Conservation (phyloP, 2,888 invertebrate species). For the Ophion obscuratus region DNA sequence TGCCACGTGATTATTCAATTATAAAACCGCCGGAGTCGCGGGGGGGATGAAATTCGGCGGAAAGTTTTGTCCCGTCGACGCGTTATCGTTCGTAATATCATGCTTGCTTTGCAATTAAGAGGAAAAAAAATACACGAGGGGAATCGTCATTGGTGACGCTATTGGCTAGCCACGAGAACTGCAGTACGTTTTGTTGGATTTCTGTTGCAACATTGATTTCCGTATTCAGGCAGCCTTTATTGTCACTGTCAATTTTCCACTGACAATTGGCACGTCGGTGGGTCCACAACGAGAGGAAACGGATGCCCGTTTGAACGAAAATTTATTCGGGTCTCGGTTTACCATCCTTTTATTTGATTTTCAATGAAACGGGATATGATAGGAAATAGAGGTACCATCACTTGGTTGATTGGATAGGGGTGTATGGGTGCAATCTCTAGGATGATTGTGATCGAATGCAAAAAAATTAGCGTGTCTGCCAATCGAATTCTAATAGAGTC, state of each 20-base stretch:
- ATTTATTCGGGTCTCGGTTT: neutral
- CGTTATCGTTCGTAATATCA: slow-evolving; percentile 35
- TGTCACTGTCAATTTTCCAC: neutral
- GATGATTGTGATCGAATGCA: neutral
- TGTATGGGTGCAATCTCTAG: neutral
- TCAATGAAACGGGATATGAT: neutral
- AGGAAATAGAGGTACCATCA: neutral
- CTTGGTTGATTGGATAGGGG: neutral
- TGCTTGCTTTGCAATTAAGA: neutral
- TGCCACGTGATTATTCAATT: slow-evolving; percentile 62
- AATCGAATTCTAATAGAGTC: neutral
- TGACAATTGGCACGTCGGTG: neutral
- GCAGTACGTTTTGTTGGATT: neutral
- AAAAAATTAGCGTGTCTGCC: neutral
- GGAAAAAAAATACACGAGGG: neutral
- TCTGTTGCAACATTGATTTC: neutral
- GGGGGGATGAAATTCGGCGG: neutral
- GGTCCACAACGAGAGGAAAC: neutral
- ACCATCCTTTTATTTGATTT: neutral
- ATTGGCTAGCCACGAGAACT: neutral
- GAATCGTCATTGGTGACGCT: neutral
- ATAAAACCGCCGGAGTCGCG: slow-evolving; percentile 26
- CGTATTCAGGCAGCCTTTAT: neutral
- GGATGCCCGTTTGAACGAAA: neutral
- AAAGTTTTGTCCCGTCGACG: slow-evolving; percentile 21